Evolutionary conservation across 2,797 vertebrate species (phyloP).

Genomic region (Enteromius treurensis): DNA sequence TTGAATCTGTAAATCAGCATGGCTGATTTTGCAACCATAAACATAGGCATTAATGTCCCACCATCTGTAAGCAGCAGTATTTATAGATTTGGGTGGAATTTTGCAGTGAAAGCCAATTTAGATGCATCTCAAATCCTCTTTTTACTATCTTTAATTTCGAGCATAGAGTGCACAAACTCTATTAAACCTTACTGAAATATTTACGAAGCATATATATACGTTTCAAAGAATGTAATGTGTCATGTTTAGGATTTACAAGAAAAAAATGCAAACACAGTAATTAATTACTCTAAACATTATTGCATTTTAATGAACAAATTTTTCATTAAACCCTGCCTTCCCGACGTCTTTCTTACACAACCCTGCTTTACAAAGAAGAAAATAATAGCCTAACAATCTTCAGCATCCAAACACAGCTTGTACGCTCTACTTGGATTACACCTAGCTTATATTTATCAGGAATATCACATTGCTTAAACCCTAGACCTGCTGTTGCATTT

Average conservation of each 20-base stretch:
- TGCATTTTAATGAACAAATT: constrained; percentile 70
- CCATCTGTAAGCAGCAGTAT: constrained; percentile 12
- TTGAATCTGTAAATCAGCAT: constrained; percentile 8
- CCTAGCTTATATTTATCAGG: constrained; percentile 43
- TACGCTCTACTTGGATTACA: constrained; percentile 50
- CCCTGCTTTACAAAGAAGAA: constrained; percentile 63
- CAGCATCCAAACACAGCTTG: constrained; percentile 51
- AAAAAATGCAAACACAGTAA: constrained; percentile 63
- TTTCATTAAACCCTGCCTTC: constrained; percentile 72
- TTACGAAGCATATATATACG: constrained; percentile 36
- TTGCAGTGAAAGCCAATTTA: constrained; percentile 5
- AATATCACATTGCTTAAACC: constrained; percentile 60
- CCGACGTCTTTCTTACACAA: constrained; percentile 60
- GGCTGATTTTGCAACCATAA: constrained; percentile 21
- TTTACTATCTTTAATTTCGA: constrained; percentile 23
- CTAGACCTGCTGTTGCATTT: constrained; percentile 38
- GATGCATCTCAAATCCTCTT: constrained; percentile 34
- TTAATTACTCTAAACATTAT: constrained; percentile 73
- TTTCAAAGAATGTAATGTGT: constrained; percentile 55
- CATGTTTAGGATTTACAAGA: constrained; percentile 53
- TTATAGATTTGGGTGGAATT: constrained; percentile 3
- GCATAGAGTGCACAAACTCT: constrained; percentile 1
- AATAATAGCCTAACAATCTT: constrained; percentile 43
- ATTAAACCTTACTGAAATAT: constrained; percentile 43
- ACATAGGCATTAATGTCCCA: constrained; percentile 2